Conservation (phyloP, 2,797 vertebrate genomes). For the Gymnothorax javanicus region DNA sequence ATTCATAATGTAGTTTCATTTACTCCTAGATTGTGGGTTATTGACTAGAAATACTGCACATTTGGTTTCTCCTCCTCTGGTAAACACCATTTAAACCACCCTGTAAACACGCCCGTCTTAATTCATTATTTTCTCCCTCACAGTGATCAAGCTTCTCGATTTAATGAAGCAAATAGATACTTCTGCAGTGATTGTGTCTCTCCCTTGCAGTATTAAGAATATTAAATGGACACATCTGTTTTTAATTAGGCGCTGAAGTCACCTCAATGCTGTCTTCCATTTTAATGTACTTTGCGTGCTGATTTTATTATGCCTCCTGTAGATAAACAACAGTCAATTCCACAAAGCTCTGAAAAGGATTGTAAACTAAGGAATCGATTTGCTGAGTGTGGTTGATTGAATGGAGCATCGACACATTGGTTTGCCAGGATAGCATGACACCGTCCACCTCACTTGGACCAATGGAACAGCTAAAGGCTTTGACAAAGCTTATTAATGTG, state of each 20-base stretch:
- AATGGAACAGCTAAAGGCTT: background rate
- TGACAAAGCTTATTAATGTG: background rate
- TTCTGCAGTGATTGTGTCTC: conserved; percentile 81
- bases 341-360: conserved; percentile 58
- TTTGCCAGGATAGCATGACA: conserved; percentile 1
- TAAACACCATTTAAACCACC: conserved; percentile 74
- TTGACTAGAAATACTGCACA: conserved; percentile 36
- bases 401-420: background rate
- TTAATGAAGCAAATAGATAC: conserved; percentile 84
- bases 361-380: conserved; percentile 29
- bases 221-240: conserved; percentile 87
- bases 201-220: conserved; percentile 84
- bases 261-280: conserved; percentile 79
- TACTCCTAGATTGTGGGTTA: conserved; percentile 32
- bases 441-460: background rate
- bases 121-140: conserved; percentile 79
- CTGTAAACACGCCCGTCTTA: conserved; percentile 82
- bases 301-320: conserved; percentile 68
- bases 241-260: conserved; percentile 84
- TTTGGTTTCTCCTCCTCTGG: conserved; percentile 54
- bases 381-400: background rate
- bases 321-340: conserved; percentile 58
- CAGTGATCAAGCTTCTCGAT: conserved; percentile 78
- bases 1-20: conserved; percentile 43
- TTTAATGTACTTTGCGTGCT: conserved; percentile 71